A percentile compares a stretch with the other conserved stretches of the same genome.
Conservation (phyloP, 2,113 vertebrate species). For the Zosterops pallidus region DNA sequence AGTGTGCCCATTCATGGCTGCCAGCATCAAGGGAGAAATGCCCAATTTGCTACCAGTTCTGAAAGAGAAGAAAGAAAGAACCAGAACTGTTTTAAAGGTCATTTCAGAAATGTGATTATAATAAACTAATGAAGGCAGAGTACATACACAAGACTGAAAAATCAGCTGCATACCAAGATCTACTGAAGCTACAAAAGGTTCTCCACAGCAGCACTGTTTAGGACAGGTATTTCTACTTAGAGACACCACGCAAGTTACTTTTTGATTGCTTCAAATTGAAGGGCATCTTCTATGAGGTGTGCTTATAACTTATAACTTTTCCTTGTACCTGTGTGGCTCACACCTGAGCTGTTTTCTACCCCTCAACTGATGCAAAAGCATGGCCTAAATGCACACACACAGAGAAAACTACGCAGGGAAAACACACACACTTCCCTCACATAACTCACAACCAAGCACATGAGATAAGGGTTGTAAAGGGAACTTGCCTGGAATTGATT, state of each 20-base stretch:
- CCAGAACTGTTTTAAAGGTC: not conserved
- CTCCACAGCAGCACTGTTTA: not conserved
- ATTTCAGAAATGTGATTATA: not conserved
- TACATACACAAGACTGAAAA: not conserved
- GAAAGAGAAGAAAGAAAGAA: not conserved
- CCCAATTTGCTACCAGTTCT: constrained; percentile 99
- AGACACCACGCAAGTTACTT: rapidly evolving
- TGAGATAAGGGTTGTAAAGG: not conserved
- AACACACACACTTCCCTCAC: not conserved
- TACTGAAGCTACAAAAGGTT: not conserved
- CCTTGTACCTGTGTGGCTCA: no score
- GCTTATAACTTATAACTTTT: rapidly evolving
- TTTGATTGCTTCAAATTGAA: not conserved
- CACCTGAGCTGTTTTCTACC: not conserved
- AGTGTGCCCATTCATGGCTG: constrained; percentile 98
- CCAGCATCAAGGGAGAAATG: constrained; percentile 98
- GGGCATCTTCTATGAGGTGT: not conserved
- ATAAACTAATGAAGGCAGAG: not conserved
- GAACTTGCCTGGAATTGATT: constrained; percentile 94
- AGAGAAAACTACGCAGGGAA: rapidly evolving
- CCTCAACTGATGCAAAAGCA: not conserved
- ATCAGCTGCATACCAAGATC: not conserved
- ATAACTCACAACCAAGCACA: not conserved
- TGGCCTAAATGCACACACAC: rapidly evolving
- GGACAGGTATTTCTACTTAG: not conserved